These are phyloP conservation scores for Dasysyrphus tricinctus DNA, from an alignment of 2,888 invertebrate species.

Conservation along the genomic window DNA sequence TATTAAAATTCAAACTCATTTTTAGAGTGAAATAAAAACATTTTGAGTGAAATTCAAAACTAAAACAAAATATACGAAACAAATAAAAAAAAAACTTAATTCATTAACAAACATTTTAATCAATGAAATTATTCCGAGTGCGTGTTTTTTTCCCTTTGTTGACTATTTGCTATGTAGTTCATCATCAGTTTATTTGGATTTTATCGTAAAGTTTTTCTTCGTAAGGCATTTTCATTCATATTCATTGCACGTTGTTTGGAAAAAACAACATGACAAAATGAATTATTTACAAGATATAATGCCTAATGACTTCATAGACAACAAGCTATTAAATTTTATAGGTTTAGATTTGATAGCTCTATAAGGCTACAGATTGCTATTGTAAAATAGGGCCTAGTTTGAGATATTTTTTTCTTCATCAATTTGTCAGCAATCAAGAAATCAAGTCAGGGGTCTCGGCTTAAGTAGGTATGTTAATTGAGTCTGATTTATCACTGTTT, in stretches of 20 bases:
- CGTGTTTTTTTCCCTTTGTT: conserved; percentile 29
- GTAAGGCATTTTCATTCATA: conserved; percentile 30
- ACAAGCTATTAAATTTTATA: conserved; percentile 49
- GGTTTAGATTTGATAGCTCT: background rate
- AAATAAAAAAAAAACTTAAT: conserved; percentile 16
- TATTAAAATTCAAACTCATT: background rate
- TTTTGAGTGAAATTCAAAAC: conserved; percentile 34
- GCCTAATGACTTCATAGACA: conserved; percentile 42
- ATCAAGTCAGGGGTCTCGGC: background rate
- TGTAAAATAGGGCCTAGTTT: background rate
- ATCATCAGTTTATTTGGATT: conserved; percentile 31
- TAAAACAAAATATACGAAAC: conserved; percentile 37
- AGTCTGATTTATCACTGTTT: background rate
- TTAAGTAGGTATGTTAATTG: conserved; percentile 7
- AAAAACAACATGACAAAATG: conserved; percentile 32
- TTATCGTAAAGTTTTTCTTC: background rate
- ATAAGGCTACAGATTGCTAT: background rate
- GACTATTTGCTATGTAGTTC: conserved; percentile 51
- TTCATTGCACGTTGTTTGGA: conserved; percentile 42
- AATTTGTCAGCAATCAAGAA: conserved; percentile 6
- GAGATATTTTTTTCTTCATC: background rate
- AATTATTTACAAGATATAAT: conserved; percentile 44
- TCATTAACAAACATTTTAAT: conserved; percentile 67
- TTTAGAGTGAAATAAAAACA: background rate
- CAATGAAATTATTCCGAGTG: conserved; percentile 70